Base-by-base conservation (phyloP, 92 coral and sea anemone species). In the Epizoanthus fatuus region DNA sequence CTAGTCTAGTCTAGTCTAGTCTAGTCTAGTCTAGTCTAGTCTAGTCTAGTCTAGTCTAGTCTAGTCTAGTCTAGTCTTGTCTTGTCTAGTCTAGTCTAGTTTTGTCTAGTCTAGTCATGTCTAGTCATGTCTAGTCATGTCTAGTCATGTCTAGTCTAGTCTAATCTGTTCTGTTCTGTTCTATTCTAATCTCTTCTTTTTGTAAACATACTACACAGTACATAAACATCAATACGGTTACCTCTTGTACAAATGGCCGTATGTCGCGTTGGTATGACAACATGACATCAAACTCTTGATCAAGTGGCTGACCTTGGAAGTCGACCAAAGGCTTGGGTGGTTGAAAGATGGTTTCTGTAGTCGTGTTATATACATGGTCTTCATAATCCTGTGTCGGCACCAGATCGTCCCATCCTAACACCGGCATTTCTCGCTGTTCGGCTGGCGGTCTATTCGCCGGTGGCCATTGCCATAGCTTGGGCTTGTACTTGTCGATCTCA, bases 191-290 rank as follows among this genome's bases (percentile, higher is more conserved):
- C 9, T 49, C 11, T 49, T 49, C 53, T 44, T 4, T 49, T 49
- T 49, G 2, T 8, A 11, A 49, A 49, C 53, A 49, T 49, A 7
- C 53, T 49, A 49, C 53, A 49, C 53, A 49, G 13, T 64, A 64
- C 42, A 32, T 49, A 49, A 49, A 32, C 40, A 35, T 37, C 71
- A 65, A 4, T 15, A 39, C 39, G 47, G 40, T 77, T 77, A 77
- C 82, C 7, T 77, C 82, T 77, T 77, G 82, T 37, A 77, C 82
- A 6, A 77, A 77, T 38, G 82, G 82, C 39, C 82, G 58, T 40
- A 64, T 77, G 57, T 77, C 82, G 22, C 65, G 65, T 44, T 77
- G 82, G 64, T 77, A 77, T 1, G 82, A 77, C 58, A 77, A 20
- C 82, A 77, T 77, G 42, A 60, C 82, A 39, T 77, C 82, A 60